Conservation (phyloP, 1,140 invertebrate genomes). For the Micrasema minimum region DNA sequence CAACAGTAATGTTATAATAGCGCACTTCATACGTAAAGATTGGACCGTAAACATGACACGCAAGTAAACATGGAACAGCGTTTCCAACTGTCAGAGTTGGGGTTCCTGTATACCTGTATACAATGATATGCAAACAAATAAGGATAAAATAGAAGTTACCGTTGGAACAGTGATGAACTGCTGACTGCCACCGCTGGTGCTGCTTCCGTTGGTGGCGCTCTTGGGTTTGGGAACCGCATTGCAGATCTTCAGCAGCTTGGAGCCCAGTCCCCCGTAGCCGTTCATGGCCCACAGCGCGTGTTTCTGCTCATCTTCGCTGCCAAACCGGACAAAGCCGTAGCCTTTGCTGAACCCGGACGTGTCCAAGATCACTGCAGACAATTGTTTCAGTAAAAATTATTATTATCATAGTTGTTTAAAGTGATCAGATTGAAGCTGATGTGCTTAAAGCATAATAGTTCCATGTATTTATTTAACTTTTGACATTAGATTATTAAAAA, state of each 20-base stretch:
- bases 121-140: too few species aligned
- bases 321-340: slow-evolving; percentile 96
- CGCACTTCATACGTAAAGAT: too few species aligned
- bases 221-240: slow-evolving; percentile 88
- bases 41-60: too few species aligned
- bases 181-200: slow-evolving; percentile 56
- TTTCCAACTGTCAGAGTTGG: too few species aligned
- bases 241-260: slow-evolving; percentile 89
- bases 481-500: too few species aligned
- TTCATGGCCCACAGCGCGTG: slow-evolving; percentile 91
- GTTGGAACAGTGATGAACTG: slow-evolving; percentile 26
- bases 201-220: slow-evolving; percentile 58
- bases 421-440: background rate
- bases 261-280: slow-evolving; percentile 83
- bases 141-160: too few species aligned
- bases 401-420: background rate
- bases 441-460: too few species aligned
- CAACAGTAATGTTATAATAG: too few species aligned
- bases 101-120: too few species aligned
- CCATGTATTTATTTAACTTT: too few species aligned
- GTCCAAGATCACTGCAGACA: slow-evolving; percentile 82
- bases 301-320: slow-evolving; percentile 94
- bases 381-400: slow-evolving; percentile 1
- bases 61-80: too few species aligned
- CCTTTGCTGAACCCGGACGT: slow-evolving; percentile 91